Base-by-base conservation (phyloP, 2,797 vertebrate species). In the Sebastes trivittatus region DNA sequence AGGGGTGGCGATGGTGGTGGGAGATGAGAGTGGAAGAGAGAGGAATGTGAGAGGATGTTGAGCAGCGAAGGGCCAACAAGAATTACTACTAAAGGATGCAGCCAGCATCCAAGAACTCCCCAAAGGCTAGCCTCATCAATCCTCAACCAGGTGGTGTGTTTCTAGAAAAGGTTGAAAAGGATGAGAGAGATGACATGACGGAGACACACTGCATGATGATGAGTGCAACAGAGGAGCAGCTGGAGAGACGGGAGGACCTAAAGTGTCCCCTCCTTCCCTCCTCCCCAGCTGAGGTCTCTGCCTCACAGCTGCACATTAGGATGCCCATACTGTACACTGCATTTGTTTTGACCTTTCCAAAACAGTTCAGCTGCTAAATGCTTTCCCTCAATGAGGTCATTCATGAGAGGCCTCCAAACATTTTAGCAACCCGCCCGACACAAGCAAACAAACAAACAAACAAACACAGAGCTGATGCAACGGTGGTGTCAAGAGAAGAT, bases 271-370 rank as follows among this genome's bases (percentile, higher is more conserved):
- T 75, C 70, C 73, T 62, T 71, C 88, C 65, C 62, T 13, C 60
- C 75, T 77, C 77, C 69, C 78, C 88, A 84, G 77, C 77, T 87
- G 89, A 88, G 77, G 66, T 87, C 84, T 77, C 72, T 72, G 81
- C 86, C 87, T 89, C 87, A 81, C 77, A 88, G 90, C 85, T 88
- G 83, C 88, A 82, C 77, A 76, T 85, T 80, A 80, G 72, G 67
- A 86, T 78, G 78, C 82, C 80, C 81, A 58, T 77, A 84, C 80
- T 86, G 74, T 88, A 89, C 82, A 64, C 65, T 49, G 25, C 69
- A 82, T 86, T 86, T 75, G 72, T 78, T 88, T 66, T 82, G 78
- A 88, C 88, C 85, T 88, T 88, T 86, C 72, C 22, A 71, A 25
- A 80, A 80, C 69, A 80, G 77, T 75, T 80, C 71, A 83, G 70